Percentiles rank a stretch among this genome's conserved stretches.
phyloP scores from a whole-genome alignment of 1,140 invertebrate genomes.

The Manduca sexta region DNA sequence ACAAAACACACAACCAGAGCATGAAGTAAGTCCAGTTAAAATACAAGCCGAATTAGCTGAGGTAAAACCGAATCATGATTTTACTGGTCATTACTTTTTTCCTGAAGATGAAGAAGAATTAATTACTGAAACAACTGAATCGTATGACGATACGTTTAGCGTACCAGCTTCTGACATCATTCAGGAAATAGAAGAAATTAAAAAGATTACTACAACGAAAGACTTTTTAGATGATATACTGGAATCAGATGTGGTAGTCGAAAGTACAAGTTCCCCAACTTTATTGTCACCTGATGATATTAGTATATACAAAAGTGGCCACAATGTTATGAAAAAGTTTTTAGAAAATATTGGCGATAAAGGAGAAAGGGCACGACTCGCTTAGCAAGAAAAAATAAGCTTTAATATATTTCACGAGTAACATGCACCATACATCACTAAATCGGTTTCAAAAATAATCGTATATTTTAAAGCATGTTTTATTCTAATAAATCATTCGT shows the following conservation, averaged over 20 bases:
- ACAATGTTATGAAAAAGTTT: constrained; percentile 23
- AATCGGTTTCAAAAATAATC: too few species aligned
- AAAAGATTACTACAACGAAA: constrained; percentile 38
- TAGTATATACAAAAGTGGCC: constrained; percentile 23
- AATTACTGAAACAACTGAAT: constrained; percentile 32
- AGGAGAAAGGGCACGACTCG: not conserved
- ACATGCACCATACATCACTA: too few species aligned
- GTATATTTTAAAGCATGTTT: too few species aligned
- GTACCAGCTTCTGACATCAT: constrained; percentile 38
- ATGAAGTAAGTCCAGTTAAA: constrained; percentile 35
- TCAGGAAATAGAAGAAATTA: constrained; percentile 52
- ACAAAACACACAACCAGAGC: constrained; percentile 14
- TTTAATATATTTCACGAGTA: too few species aligned
- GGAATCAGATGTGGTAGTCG: constrained; percentile 41
- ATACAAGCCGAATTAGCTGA: constrained; percentile 53
- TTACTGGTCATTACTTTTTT: constrained; percentile 62
- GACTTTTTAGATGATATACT: constrained; percentile 61
- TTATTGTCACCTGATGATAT: constrained; percentile 19
- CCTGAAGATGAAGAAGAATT: constrained; percentile 41
- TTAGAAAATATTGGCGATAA: constrained; percentile 20
- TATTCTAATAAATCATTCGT: too few species aligned
- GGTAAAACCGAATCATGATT: constrained; percentile 39
- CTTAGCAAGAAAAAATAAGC: too few species aligned
- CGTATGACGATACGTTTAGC: constrained; percentile 40
- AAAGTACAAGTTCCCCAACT: constrained; percentile 24